Percentiles rank a stretch among this genome's conserved stretches.
These are phyloP conservation scores for Athene cunicularia DNA, from an alignment of 2,113 vertebrate species.

Conservation along the genomic window DNA sequence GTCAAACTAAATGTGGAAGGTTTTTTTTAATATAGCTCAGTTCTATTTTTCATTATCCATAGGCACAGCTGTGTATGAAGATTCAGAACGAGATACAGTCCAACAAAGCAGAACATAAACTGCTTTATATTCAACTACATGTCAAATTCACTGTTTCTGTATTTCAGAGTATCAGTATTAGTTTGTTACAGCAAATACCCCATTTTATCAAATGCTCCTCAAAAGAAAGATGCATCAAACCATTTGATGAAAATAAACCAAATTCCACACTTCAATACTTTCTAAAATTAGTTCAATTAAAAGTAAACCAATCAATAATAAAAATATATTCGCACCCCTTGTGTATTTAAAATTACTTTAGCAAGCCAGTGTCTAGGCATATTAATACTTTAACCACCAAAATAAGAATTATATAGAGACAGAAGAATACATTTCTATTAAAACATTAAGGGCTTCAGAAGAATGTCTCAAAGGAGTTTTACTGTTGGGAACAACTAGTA, in stretches of 20 bases:
- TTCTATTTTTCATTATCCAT: not conserved
- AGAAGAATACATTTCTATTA: not conserved
- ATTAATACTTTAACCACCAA: not conserved
- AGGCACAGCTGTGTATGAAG: not conserved
- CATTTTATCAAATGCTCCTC: not conserved
- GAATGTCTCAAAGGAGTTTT: not conserved
- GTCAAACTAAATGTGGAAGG: not conserved
- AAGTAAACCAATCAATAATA: not conserved
- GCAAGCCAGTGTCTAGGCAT: not conserved
- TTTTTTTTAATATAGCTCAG: not conserved
- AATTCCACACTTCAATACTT: not conserved
- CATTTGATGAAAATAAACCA: not conserved
- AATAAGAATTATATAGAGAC: not conserved
- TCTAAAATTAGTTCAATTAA: not conserved
- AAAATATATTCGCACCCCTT: not conserved
- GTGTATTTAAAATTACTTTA: not conserved
- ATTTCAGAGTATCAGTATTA: not conserved
- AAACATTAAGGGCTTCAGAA: not conserved
- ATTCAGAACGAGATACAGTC: not conserved
- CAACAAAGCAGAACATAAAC: not conserved
- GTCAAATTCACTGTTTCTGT: not conserved
- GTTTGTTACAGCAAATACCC: not conserved
- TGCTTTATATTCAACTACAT: not conserved
- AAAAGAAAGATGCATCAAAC: not conserved
- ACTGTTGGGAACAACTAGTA: not conserved